A percentile compares a stretch with the other conserved stretches of the same genome.
These are phyloP conservation scores for Sus cebifrons DNA, from an alignment of 2,797 vertebrate genomes.

Conservation along the genomic window DNA sequence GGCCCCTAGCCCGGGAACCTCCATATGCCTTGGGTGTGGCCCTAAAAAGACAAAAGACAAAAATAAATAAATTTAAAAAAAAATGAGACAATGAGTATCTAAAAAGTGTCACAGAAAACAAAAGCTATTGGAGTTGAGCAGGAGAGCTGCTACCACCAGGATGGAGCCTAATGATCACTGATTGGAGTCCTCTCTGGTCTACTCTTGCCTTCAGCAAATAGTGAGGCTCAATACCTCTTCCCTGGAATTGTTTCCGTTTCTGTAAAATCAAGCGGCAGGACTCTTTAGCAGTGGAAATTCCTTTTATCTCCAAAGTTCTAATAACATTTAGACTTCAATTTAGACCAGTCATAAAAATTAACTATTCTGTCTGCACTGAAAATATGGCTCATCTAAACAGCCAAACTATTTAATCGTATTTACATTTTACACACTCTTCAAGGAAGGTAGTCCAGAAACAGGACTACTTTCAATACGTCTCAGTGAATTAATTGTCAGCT, in stretches of 20 bases:
- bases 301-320: slow-evolving; percentile 21
- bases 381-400: background rate
- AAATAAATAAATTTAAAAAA: background rate
- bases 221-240: background rate
- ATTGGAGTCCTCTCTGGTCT: background rate
- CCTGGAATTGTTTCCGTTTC: background rate
- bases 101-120: slow-evolving; percentile 14
- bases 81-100: background rate
- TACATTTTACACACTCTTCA: background rate
- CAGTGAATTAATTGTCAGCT: background rate
- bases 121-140: background rate
- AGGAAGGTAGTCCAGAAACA: background rate
- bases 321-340: background rate
- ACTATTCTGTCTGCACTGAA: background rate
- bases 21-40: no score
- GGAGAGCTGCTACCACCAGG: background rate
- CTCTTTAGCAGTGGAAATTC: background rate
- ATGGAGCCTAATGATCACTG: background rate
- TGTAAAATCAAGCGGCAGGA: background rate
- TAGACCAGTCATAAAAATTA: slow-evolving; percentile 50
- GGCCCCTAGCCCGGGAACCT: no score
- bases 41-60: no score
- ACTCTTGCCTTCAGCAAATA: background rate
- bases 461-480: slow-evolving; percentile 14
- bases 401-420: background rate